Base-by-base conservation (phyloP, 2,888 invertebrate genomes). In the Limnephilus rhombicus region DNA sequence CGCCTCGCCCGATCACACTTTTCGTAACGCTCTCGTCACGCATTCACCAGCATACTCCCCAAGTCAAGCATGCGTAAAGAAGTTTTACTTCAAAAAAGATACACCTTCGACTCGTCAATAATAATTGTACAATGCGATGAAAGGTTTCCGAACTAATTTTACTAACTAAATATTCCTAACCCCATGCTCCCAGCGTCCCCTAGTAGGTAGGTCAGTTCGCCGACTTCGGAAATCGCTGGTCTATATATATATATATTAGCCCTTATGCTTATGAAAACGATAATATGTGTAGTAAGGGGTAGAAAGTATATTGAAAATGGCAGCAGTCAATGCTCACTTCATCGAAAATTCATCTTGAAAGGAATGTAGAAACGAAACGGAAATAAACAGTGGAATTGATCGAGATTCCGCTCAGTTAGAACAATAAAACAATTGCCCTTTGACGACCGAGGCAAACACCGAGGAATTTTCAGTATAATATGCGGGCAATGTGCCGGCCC, bases 391-490 rank as follows among this genome's bases (percentile, higher is more conserved):
- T 53, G 41, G 86, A n/a, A 49, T 86, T 45, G 86, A 86, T 86
- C 86, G 41, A n/a, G 49, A 45, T 45, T 49, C 41, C 86, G 86
- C 45, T 49, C 86, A 86, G 86, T 86, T 86, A 86, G 86, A 86
- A 86, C 86, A 86, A 86, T 86, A 86, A 86, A 86, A 49, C 86
- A 86, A 68, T 80, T 88, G 88, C 68, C 80, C 88, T 80, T 80
- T 88, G 88, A 88, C 68, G 29, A 18, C 68, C 34, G 80, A 80
- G 37, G 88, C 80, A 88, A 88, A 88, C 88, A 31, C 34, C 88
- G 88, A 68, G 80, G 68, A 31, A 68, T 88, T 88, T 24, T 37
- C 88, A 9, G 68, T 37, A 80, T 88, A 88, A 80, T 88, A 88
- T 80, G 80, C 88, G 80, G 80, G 68, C 80, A 80, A 80, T 88